A percentile compares a stretch with the other conserved stretches of the same genome.
These are phyloP conservation scores for Micromesistius poutassou DNA, from an alignment of 2,797 vertebrate species.

Conservation along the genomic window DNA sequence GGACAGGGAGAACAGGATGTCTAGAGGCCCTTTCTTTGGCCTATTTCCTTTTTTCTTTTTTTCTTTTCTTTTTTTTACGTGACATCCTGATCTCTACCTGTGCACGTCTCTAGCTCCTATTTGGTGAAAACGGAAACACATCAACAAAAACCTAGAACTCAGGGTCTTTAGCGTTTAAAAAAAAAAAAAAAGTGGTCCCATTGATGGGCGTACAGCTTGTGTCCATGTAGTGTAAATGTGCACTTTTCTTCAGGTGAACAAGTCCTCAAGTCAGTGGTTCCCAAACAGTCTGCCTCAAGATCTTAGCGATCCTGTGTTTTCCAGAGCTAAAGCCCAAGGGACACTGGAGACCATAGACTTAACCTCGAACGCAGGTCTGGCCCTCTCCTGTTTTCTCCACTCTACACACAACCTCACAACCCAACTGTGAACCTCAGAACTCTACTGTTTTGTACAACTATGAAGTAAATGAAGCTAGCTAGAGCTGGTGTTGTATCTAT, in stretches of 20 bases:
- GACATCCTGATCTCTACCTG: constrained; percentile 55
- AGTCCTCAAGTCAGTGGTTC: constrained; percentile 71
- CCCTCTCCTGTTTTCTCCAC: constrained; percentile 68
- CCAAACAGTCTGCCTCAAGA: constrained; percentile 76
- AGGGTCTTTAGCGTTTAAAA: constrained; percentile 72
- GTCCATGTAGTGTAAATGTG: constrained; percentile 69
- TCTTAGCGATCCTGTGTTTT: constrained; percentile 64
- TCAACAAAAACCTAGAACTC: constrained; percentile 69
- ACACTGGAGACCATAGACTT: constrained; percentile 55
- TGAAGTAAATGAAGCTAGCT: constrained; percentile 99
- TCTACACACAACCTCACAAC: constrained; percentile 84
- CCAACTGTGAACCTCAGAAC: constrained; percentile 99
- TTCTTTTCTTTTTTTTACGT: constrained; percentile 39
- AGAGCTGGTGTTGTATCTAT: constrained; percentile 95
- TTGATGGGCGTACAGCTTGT: constrained; percentile 55
- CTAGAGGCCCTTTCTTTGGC: constrained; percentile 22
- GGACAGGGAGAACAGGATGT: constrained; percentile 46
- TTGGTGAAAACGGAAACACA: constrained; percentile 61
- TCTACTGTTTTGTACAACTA: constrained; percentile 90
- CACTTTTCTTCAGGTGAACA: constrained; percentile 77
- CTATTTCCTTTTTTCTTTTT: constrained; percentile 32
- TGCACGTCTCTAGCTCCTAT: constrained; percentile 61
- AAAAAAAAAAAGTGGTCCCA: constrained; percentile 59
- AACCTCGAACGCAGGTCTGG: constrained; percentile 50
- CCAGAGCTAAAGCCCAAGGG: constrained; percentile 62